Base-by-base conservation (phyloP, 2,113 vertebrate genomes). In the Labrus mixtus region DNA sequence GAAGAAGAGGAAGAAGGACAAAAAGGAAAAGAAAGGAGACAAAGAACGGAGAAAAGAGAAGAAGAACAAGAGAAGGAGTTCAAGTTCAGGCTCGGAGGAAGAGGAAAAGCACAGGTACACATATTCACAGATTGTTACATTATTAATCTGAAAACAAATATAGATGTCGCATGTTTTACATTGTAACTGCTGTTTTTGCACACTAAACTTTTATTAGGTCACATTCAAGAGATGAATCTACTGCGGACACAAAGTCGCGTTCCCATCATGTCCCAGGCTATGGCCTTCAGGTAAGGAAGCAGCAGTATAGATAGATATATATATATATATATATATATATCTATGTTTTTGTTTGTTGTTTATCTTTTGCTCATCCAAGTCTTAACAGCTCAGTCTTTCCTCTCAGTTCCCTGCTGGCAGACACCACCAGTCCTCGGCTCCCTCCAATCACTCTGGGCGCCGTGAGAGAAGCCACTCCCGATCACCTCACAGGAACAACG, bases 241-340 rank as follows among this genome's bases (percentile, higher is more conserved):
- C 92, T 50, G 61, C 85, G 36, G 81, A 79, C 19, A 64, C 67
- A 19, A 45, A 79, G 12, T 81, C 90, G 75, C 85, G 88, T 63
- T 69, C 85, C n/a, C 94, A 78, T 89, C 89, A 89, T 67, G 9
- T 61, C 33, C 81, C 95, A 0, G 95, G 95, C 20, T 99, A 96
- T 16, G 98, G 98, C 3, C 94, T 99, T 0, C 97, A 95, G 91
- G 97, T 99, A 59, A 43, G 90, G 75, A 0, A 29, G 17, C 19
- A 58, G n/a, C 10, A 33, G 50, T n/a, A n/a, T n/a, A n/a, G n/a
- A n/a, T n/a, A 29, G 23, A 8, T 16, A 12, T 43, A 2, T 37
- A 9, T 41, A 41, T 10, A 11, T 6, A 41, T 41, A 41, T 41
- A 10, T 2, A 10, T 41, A 41, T 41, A 2, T 11, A 10, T 2